Evolutionary conservation across 2,113 vertebrate species (phyloP).

Genomic region (Cepphus grylle): DNA sequence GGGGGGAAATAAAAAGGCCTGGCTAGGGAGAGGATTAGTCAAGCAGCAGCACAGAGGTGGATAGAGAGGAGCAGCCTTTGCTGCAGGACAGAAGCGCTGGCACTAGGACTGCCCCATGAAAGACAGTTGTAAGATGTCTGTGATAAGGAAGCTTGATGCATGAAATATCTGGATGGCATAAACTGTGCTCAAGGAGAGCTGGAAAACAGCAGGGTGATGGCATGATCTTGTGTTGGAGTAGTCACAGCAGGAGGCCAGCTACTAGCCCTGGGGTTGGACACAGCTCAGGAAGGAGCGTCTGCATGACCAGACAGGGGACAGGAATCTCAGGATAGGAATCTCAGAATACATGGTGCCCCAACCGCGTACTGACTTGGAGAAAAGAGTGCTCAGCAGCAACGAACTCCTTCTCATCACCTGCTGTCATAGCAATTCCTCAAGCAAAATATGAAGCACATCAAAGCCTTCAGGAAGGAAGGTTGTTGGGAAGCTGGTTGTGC

Average conservation of each 20-base stretch:
- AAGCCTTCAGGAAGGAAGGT: not conserved
- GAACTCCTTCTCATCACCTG: not conserved
- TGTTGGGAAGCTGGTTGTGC: not conserved
- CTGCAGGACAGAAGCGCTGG: not conserved
- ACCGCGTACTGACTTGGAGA: fast-evolving
- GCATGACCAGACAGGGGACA: not conserved
- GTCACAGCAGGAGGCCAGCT: not conserved
- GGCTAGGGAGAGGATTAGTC: not conserved
- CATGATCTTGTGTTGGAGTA: not conserved
- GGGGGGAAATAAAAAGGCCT: not conserved
- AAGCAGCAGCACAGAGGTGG: not conserved
- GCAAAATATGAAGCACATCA: not conserved
- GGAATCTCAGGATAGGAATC: not conserved
- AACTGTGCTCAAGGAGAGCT: fast-evolving
- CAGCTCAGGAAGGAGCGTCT: not conserved
- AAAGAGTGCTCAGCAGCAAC: not conserved
- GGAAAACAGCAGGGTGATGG: not conserved
- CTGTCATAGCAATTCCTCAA: not conserved
- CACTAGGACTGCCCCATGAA: fast-evolving
- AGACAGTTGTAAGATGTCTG: not conserved
- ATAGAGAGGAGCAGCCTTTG: not conserved
- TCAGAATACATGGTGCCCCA: not conserved
- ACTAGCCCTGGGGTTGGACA: not conserved
- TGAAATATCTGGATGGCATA: not conserved
- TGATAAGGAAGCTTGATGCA: not conserved